phyloP scores from a whole-genome alignment of 1,140 invertebrate species.

The Berghia stephanieae region DNA sequence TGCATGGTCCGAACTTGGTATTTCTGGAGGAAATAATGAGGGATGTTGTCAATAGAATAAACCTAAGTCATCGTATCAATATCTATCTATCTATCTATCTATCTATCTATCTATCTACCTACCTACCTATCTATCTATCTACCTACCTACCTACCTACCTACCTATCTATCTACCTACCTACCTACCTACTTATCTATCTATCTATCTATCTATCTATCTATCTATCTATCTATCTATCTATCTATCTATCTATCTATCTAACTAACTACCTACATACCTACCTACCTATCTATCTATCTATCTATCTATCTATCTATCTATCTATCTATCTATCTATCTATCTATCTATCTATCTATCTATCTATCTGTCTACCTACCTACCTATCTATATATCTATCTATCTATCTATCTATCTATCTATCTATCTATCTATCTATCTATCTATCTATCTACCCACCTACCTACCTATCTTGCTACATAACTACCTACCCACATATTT shows the following conservation, averaged over 20 bases:
- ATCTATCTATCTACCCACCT: background rate
- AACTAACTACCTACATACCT: too few species aligned
- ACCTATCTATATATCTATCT: background rate
- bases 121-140: background rate
- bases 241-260: too few species aligned
- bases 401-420: slow-evolving; percentile 19
- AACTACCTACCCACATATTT: background rate
- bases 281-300: background rate
- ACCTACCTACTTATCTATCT: background rate
- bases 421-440: slow-evolving; percentile 11
- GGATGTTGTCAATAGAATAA: background rate
- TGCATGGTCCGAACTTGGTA: too few species aligned
- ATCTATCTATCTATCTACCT: background rate
- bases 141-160: background rate
- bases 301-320: background rate
- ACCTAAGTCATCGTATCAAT: background rate
- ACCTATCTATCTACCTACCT: background rate
- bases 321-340: background rate
- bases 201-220: background rate
- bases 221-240: background rate
- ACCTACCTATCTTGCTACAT: background rate
- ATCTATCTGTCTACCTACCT: background rate
- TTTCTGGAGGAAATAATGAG: too few species aligned
- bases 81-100: background rate
- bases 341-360: slow-evolving; percentile 8